A percentile compares a stretch with the other conserved stretches of the same genome.
Evolutionary conservation across 2,797 vertebrate genomes (phyloP).

Genomic region (Nannoperca obscura): DNA sequence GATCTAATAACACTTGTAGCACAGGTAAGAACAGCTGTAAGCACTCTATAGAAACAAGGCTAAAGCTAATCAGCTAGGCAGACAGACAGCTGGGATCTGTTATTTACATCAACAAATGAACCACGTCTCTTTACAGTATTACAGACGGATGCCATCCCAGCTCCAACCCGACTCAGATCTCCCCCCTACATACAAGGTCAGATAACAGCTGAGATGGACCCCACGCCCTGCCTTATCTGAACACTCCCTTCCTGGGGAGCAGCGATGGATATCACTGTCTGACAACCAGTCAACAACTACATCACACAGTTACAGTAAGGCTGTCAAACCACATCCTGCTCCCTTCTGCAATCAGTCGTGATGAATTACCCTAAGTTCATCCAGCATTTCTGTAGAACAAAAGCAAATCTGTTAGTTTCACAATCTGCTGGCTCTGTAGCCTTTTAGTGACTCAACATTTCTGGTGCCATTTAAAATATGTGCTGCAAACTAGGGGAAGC

Average conservation of each 20-base stretch:
- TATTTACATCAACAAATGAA: background rate
- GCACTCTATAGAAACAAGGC: background rate
- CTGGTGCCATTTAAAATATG: background rate
- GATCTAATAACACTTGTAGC: constrained; percentile 7
- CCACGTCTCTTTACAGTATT: background rate
- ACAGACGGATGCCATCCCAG: constrained; percentile 3
- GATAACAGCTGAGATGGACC: constrained; percentile 57
- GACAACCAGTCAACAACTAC: constrained; percentile 48
- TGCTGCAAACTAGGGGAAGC: background rate
- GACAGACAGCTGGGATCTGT: constrained; percentile 12
- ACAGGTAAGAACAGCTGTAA: background rate
- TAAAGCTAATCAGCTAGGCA: background rate
- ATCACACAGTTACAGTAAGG: constrained; percentile 25
- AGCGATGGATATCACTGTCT: constrained; percentile 68
- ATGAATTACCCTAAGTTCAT: background rate
- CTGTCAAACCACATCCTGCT: constrained; percentile 37
- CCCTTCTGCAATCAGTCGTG: background rate
- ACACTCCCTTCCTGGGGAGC: constrained; percentile 78
- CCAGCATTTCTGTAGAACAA: background rate
- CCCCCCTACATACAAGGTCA: constrained; percentile 22
- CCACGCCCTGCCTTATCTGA: constrained; percentile 63
- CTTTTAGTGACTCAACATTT: background rate
- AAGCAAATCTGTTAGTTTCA: background rate
- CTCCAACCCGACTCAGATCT: constrained; percentile 14
- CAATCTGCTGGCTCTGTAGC: background rate